Conservation (phyloP, 2,888 invertebrate genomes). For the Eudasyphora cyanicolor region DNA sequence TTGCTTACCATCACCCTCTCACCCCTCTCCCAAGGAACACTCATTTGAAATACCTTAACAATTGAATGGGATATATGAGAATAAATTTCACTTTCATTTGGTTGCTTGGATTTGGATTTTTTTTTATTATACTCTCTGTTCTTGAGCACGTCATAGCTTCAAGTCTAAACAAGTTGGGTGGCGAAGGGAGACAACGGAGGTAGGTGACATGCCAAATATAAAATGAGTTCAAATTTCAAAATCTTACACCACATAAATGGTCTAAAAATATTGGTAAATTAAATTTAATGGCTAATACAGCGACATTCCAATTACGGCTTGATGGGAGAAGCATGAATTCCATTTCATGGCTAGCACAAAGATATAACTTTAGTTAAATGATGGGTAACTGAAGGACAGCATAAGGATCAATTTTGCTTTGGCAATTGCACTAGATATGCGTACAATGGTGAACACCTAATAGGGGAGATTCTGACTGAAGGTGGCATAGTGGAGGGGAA, state of each 20-base stretch:
- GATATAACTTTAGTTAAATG: not conserved
- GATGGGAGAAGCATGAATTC: not conserved
- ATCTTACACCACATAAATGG: not conserved
- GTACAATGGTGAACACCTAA: too few relatives aligned
- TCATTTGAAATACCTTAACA: conserved; percentile 13
- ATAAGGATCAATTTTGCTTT: too few relatives aligned
- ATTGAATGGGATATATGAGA: conserved; percentile 21
- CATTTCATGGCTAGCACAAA: not conserved
- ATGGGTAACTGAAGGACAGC: too few relatives aligned
- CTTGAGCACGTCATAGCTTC: not conserved
- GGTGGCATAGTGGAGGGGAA: too few relatives aligned
- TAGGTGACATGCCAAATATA: not conserved
- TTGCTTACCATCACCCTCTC: not conserved
- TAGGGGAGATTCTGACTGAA: too few relatives aligned
- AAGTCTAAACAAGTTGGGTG: not conserved
- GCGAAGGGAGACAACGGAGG: not conserved
- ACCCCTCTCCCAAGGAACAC: too few relatives aligned
- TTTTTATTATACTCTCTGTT: not conserved
- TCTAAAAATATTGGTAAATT: not conserved
- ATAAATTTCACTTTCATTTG: conserved; percentile 61
- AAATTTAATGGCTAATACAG: not conserved
- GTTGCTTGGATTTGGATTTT: conserved; percentile 26
- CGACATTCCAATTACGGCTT: not conserved
- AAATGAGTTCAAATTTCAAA: not conserved
- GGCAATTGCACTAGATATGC: too few relatives aligned